Evolutionary conservation across 2,797 vertebrate genomes (phyloP).

Genomic region (Hafferia zeledoni): DNA sequence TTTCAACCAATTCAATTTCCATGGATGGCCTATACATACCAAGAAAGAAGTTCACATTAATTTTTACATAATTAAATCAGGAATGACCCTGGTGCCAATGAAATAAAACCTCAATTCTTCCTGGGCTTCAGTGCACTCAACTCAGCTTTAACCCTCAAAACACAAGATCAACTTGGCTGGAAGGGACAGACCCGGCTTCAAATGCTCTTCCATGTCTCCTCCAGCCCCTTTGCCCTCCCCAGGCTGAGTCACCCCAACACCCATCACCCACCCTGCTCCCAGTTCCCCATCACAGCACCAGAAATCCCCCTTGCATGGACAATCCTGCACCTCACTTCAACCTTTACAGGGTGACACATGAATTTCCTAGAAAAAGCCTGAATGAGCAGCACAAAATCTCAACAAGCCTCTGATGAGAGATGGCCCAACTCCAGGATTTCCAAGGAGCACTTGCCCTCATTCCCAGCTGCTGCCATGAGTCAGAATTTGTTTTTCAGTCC

Average conservation of each 20-base stretch:
- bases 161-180: neutral
- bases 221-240: neutral
- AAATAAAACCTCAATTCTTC: slow-evolving; percentile 56
- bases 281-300: neutral
- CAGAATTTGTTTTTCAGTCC: neutral
- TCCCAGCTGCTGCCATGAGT: fast-evolving
- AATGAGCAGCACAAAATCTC: fast-evolving
- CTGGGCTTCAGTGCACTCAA: neutral
- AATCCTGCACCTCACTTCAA: fast-evolving
- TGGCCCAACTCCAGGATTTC: fast-evolving
- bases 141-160: neutral
- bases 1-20: slow-evolving; percentile 62
- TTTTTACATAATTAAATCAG: slow-evolving; percentile 72
- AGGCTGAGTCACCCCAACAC: neutral
- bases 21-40: slow-evolving; percentile 44
- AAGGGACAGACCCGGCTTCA: fast-evolving
- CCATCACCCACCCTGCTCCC: neutral
- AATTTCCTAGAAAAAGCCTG: neutral
- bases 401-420: fast-evolving
- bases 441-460: fast-evolving
- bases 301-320: neutral
- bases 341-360: fast-evolving
- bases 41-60: slow-evolving; percentile 55
- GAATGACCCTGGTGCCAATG: slow-evolving; percentile 38
- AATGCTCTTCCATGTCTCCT: too few relatives aligned